Conservation (phyloP, 1,140 invertebrate species). For the Bombus ignitus region DNA sequence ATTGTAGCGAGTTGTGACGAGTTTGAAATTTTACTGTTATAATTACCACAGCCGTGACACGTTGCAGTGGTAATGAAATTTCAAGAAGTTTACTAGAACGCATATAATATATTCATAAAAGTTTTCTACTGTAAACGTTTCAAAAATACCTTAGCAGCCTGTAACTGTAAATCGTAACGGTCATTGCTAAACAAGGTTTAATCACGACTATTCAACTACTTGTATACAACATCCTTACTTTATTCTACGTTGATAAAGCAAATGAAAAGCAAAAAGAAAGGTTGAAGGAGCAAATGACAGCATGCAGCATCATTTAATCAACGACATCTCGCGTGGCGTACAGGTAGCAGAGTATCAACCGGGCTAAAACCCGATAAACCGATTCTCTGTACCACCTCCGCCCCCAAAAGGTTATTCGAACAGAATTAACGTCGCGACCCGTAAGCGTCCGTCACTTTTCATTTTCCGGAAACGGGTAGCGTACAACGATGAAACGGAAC, state of each 20-base stretch:
- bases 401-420: neutral
- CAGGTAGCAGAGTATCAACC: neutral
- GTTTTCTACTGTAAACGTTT: too few relatives aligned
- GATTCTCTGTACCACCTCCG: neutral
- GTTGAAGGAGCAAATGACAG: neutral
- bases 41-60: too few relatives aligned
- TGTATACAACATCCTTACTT: neutral
- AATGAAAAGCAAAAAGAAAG: neutral
- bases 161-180: too few relatives aligned
- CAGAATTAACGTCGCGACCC: conserved; percentile 22
- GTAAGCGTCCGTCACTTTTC: neutral
- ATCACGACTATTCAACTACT: neutral
- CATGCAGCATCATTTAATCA: neutral
- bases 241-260: neutral
- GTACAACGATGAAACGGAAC: neutral
- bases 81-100: too few relatives aligned
- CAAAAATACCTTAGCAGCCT: too few relatives aligned
- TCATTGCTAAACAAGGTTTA: neutral
- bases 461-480: neutral
- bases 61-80: too few relatives aligned
- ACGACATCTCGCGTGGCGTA: neutral
- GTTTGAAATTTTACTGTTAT: too few relatives aligned
- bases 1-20: too few relatives aligned
- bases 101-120: too few relatives aligned
- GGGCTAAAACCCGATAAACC: too few relatives aligned